Percentiles rank a stretch among this genome's conserved stretches.
Conservation (phyloP, 2,888 invertebrate genomes). For the Tenthredo distinguenda region DNA sequence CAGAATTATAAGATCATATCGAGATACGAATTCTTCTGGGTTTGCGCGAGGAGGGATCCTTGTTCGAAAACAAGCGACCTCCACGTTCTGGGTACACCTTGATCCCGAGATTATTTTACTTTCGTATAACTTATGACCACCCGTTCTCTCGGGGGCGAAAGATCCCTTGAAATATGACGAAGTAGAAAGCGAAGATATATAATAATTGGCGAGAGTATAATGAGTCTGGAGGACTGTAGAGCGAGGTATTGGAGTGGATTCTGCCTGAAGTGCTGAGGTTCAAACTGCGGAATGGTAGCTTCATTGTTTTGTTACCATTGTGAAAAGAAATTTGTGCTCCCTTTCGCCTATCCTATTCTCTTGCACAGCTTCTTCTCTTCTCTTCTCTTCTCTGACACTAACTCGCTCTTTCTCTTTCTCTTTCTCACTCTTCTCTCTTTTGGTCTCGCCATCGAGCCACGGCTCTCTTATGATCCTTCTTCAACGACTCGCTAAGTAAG, state of each 20-base stretch:
- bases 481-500: conserved; percentile 45
- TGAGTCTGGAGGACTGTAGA: not conserved
- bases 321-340: conserved; percentile 3
- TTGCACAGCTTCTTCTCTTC: not conserved
- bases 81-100: not conserved
- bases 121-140: not conserved
- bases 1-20: not conserved
- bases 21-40: not conserved
- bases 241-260: conserved; percentile 13
- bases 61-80: not conserved
- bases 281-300: conserved; percentile 35
- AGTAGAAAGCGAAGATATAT: conserved; percentile 16
- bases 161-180: conserved; percentile 15
- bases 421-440: not conserved
- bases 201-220: conserved; percentile 32
- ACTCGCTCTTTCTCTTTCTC: not conserved
- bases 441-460: not conserved
- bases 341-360: not conserved
- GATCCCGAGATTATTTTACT: not conserved
- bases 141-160: not conserved
- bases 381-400: not conserved
- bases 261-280: not conserved
- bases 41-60: not conserved
- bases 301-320: conserved; percentile 32
- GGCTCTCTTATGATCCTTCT: conserved; percentile 15